phyloP scores from a whole-genome alignment of 1,140 invertebrate species.

The Fopius arisanus region DNA sequence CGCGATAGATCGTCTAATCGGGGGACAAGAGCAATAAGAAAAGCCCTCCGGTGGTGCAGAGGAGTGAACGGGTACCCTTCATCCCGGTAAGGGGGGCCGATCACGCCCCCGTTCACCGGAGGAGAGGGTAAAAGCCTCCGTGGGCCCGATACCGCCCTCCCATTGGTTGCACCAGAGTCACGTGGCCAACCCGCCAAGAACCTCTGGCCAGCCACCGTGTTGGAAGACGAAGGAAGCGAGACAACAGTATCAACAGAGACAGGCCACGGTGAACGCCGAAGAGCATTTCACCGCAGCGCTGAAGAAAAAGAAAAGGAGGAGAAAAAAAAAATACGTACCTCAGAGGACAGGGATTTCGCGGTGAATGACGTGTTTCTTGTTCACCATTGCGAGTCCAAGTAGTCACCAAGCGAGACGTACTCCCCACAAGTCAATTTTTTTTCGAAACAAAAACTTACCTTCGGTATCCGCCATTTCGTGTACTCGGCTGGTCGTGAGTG shows the following conservation, averaged over 20 bases:
- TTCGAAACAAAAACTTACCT: constrained; percentile 42
- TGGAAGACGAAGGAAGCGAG: constrained; percentile 28
- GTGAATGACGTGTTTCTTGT: constrained; percentile 38
- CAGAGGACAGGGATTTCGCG: constrained; percentile 30
- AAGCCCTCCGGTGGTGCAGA: neutral
- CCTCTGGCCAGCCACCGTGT: constrained; percentile 10
- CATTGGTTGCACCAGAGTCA: constrained; percentile 55
- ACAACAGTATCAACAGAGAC: constrained; percentile 46
- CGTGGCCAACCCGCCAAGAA: constrained; percentile 46
- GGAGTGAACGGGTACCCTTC: constrained; percentile 7
- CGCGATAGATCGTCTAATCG: constrained; percentile 17
- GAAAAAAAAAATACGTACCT: constrained; percentile 19
- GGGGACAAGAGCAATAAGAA: neutral
- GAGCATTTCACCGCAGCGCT: constrained; percentile 34
- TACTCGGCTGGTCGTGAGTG: constrained; percentile 45
- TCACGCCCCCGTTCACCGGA: constrained; percentile 53
- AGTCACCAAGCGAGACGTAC: constrained; percentile 24
- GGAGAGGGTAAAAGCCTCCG: constrained; percentile 55
- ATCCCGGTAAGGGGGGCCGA: constrained; percentile 37
- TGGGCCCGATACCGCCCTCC: constrained; percentile 51
- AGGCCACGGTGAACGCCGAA: constrained; percentile 46
- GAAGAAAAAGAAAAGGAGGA: constrained; percentile 43
- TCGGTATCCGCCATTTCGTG: constrained; percentile 42
- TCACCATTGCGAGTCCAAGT: neutral
- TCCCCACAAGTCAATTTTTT: constrained; percentile 31